These are phyloP conservation scores for Sicus ferrugineus DNA, from an alignment of 2,888 invertebrate genomes.

Conservation along the genomic window DNA sequence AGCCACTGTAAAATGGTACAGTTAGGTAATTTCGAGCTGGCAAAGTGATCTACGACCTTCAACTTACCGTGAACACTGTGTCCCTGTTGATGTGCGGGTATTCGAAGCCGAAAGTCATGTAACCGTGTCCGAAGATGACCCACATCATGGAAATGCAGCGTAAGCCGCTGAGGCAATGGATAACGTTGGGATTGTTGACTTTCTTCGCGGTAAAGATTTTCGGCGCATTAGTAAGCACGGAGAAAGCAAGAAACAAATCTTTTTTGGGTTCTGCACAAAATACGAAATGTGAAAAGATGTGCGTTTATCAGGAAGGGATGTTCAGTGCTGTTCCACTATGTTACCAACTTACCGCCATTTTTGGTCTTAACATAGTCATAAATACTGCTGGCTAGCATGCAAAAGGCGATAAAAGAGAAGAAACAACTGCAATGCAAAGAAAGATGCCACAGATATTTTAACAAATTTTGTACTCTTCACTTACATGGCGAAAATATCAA, in stretches of 20 bases:
- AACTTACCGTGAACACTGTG: conserved; percentile 49
- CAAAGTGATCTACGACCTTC: neutral
- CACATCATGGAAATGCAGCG: conserved; percentile 66
- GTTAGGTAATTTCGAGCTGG: neutral
- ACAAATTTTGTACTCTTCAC: conserved; percentile 41
- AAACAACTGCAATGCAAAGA: conserved; percentile 48
- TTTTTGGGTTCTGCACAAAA: conserved; percentile 48
- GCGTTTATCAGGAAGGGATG: neutral
- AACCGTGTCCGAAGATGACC: conserved; percentile 65
- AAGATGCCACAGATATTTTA: no score
- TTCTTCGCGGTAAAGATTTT: conserved; percentile 62
- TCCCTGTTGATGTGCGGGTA: conserved; percentile 58
- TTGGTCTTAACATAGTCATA: conserved; percentile 57
- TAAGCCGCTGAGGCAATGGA: conserved; percentile 65
- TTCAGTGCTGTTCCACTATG: neutral
- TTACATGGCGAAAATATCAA: conserved; percentile 62
- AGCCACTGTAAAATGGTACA: conserved; percentile 49
- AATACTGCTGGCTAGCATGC: conserved; percentile 55
- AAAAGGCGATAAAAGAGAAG: conserved; percentile 53
- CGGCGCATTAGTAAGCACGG: conserved; percentile 63
- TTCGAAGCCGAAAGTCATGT: conserved; percentile 59
- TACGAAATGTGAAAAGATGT: no score
- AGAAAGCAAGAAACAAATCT: conserved; percentile 59
- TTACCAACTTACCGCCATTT: conserved; percentile 51
- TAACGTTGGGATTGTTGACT: conserved; percentile 58